These are phyloP conservation scores for Apodemus speciosus DNA, from an alignment of 2,113 vertebrate genomes.

Conservation along the genomic window DNA sequence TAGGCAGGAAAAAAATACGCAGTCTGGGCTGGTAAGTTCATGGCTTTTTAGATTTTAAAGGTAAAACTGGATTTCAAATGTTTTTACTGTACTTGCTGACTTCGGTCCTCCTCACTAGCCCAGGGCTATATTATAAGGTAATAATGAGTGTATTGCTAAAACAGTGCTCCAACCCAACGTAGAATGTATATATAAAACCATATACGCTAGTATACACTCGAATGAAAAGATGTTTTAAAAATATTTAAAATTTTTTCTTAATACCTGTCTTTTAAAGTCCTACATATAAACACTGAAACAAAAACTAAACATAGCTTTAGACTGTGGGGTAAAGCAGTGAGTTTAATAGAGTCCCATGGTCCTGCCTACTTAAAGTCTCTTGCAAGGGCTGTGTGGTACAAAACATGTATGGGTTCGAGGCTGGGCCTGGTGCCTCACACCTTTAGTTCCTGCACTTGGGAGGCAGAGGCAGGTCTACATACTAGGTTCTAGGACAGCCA, in stretches of 20 bases:
- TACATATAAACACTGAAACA: not conserved
- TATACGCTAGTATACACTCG: not conserved
- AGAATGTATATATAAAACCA: not conserved
- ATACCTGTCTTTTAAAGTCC: not conserved
- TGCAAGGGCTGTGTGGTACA: not conserved
- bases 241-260: not conserved
- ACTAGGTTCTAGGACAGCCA: not conserved
- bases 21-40: constrained; percentile 72
- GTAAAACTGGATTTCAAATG: not conserved
- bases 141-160: not conserved
- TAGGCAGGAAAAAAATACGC: constrained; percentile 70
- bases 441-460: not conserved
- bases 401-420: not conserved
- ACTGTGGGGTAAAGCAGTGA: not conserved
- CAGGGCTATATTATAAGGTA: constrained; percentile 30
- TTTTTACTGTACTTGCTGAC: constrained; percentile 5
- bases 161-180: not conserved
- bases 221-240: not conserved
- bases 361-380: constrained; percentile 33
- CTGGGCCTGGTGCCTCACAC: accelerated
- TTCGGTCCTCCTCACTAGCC: not conserved
- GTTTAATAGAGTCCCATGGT: not conserved
- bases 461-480: not conserved
- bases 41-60: not conserved
- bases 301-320: constrained; percentile 29